Conservation (phyloP, 2,888 invertebrate species). For the Pinctada fucata region DNA sequence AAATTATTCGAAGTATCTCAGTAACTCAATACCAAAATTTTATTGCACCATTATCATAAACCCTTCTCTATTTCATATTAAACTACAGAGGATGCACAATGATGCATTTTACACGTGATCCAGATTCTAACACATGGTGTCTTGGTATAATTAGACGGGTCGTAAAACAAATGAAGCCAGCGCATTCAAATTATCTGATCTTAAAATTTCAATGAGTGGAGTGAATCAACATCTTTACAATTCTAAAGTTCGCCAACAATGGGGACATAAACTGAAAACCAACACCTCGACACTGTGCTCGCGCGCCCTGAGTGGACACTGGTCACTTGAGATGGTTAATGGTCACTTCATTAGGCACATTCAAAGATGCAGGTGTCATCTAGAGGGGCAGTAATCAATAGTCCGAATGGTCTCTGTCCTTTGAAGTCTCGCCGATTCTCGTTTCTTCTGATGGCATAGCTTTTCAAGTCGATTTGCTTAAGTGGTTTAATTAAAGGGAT, state of each 20-base stretch:
- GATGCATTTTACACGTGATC: not conserved
- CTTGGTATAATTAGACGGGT: not conserved
- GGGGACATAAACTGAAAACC: constrained; percentile 15
- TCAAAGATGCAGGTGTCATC: constrained; percentile 7
- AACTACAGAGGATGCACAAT: not conserved
- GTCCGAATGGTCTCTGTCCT: not conserved
- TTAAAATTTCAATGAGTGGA: constrained; percentile 14
- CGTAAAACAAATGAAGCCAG: constrained; percentile 2
- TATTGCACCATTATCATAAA: not conserved
- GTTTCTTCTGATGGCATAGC: not conserved
- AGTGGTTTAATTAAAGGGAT: not conserved
- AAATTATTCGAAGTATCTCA: no score
- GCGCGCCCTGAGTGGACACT: not conserved
- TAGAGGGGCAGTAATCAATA: constrained; percentile 6
- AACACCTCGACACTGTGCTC: not conserved
- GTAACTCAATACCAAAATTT: no score
- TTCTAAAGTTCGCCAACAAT: not conserved
- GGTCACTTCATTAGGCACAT: constrained; percentile 9
- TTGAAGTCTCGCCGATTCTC: not conserved
- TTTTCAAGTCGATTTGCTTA: not conserved
- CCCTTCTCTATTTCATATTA: not conserved
- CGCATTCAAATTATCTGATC: not conserved
- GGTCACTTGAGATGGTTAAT: constrained; percentile 12
- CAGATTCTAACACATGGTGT: not conserved
- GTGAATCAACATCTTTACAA: constrained; percentile 2